phyloP scores from a whole-genome alignment of 2,113 vertebrate species.

The Ifrita kowaldi region DNA sequence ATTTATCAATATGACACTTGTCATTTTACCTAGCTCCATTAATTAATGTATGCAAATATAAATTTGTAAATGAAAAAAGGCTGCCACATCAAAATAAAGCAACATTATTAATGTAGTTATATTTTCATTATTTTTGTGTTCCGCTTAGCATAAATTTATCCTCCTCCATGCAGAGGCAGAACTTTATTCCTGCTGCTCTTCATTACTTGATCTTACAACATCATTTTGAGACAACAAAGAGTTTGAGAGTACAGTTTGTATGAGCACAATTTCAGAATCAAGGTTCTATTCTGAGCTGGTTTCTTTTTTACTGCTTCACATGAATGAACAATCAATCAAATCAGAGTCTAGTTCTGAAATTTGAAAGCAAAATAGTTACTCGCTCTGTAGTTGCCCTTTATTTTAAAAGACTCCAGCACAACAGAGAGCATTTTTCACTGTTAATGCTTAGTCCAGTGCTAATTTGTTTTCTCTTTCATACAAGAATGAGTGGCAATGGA shows the following conservation, averaged over 20 bases:
- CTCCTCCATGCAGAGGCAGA: not conserved
- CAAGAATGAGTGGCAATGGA: not conserved
- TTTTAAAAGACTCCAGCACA: not conserved
- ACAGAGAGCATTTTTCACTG: not conserved
- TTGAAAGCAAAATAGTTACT: not conserved
- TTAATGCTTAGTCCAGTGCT: not conserved
- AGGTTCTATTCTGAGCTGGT: not conserved
- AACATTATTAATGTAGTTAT: not conserved
- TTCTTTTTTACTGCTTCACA: not conserved
- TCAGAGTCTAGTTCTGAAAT: not conserved
- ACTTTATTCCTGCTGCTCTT: not conserved
- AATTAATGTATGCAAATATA: not conserved
- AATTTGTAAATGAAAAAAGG: not conserved
- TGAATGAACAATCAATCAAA: not conserved
- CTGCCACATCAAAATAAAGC: not conserved
- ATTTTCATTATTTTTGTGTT: not conserved
- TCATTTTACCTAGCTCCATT: not conserved
- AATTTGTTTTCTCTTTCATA: constrained; percentile 17
- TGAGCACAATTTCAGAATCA: not conserved
- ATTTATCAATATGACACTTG: not conserved
- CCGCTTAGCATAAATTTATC: not conserved
- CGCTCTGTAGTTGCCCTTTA: not conserved
- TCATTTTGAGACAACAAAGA: not conserved
- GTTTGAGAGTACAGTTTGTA: not conserved
- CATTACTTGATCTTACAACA: not conserved